Evolutionary conservation across 2,888 invertebrate genomes (phyloP), one percentile per base, ranked within the genome.

Genomic region (Lasioglossum villosulum): DNA sequence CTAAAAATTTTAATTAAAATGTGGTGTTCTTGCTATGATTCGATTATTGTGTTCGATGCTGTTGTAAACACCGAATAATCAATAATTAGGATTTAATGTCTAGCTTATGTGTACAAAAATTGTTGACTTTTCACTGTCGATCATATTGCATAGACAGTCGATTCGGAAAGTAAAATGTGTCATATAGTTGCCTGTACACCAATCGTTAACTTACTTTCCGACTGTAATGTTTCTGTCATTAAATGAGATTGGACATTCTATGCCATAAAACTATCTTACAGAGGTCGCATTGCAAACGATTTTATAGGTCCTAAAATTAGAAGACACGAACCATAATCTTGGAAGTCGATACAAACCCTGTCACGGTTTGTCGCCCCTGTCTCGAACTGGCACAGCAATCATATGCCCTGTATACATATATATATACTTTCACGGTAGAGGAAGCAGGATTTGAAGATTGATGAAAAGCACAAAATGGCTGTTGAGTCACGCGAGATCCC

Each of bases 401-500:
- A 52, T 75, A 37, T 56, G 23, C 59, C 59, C 27, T 30, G 59
- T 63, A 63, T 30, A 27, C 3, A 8, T 75, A 71, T 48, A 59
- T 48, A 59, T 72, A 71, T 48, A 75, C 59, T 23, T 30, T 1
- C 30, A 76, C 37, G 52, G 45, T 56, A 52, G 59, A 70, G 72
- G 77, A 75, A 76, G 56, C 82, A 77, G 68, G 48, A 80, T 82
- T 81, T 66, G 37, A 71, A 77, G 73, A 89, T 86, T 78, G 82
- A 82, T 80, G 82, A 76, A 81, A 85, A 70, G 42, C 66, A 66
- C 80, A 80, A 77, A 79, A 63, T 73, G 74, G 76, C 68, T 45
- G 66, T 52, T 68, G 45, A 74, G 87, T 91, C 92, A 92, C 92
- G 92, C 91, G 72, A 91, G 37, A 8, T 27, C 73, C 73, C 77